phyloP scores from a whole-genome alignment of 2,888 invertebrate species.

The Stegophylla sp. region DNA sequence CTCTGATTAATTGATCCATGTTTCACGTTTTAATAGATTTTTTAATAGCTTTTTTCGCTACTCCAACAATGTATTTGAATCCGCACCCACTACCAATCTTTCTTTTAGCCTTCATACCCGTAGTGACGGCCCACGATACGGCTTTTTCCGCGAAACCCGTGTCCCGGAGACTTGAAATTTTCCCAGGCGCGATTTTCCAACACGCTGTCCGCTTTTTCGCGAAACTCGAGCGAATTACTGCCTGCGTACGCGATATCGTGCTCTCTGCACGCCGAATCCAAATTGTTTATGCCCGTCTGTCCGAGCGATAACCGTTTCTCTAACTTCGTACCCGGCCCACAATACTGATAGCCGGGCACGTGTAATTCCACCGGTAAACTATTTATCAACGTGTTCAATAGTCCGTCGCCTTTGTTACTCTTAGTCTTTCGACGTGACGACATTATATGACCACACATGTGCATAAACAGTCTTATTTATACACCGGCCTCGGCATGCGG shows the following conservation, averaged over 20 bases:
- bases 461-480: neutral
- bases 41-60: neutral
- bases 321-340: neutral
- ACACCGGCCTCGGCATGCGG: too few species aligned
- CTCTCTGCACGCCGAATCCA: neutral
- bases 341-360: neutral
- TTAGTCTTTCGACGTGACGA: neutral
- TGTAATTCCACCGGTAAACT: slow-evolving; percentile 1
- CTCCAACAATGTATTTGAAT: neutral
- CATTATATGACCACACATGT: neutral
- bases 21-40: neutral
- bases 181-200: slow-evolving; percentile 57
- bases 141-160: slow-evolving; percentile 53
- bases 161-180: slow-evolving; percentile 35
- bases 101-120: slow-evolving; percentile 58
- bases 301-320: neutral
- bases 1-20: neutral
- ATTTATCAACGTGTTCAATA: slow-evolving; percentile 8
- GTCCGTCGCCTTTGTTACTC: neutral
- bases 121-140: slow-evolving; percentile 50
- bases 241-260: neutral
- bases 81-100: slow-evolving; percentile 20
- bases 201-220: slow-evolving; percentile 45
- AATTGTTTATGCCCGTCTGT: neutral
- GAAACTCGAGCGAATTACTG: neutral